A percentile compares a stretch with the other conserved stretches of the same genome.
phyloP scores from a whole-genome alignment of 2,113 vertebrate genomes.

The Trogon surrucura region DNA sequence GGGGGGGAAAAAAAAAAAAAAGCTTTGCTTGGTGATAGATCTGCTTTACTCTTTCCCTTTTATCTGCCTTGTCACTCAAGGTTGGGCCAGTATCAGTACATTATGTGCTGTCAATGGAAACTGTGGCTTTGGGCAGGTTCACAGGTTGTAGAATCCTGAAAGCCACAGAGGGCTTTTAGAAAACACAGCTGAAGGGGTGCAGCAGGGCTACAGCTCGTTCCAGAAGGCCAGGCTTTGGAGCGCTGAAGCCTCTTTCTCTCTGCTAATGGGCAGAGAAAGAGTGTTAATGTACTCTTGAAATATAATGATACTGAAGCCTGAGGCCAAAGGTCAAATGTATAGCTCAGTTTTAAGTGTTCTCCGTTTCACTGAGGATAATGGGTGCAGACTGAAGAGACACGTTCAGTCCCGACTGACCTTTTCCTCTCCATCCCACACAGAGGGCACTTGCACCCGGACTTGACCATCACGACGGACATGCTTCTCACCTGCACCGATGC shows the following conservation, averaged over 20 bases:
- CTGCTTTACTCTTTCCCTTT: neutral
- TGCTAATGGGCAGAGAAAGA: neutral
- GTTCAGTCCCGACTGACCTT: neutral
- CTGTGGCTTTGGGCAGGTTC: neutral
- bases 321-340: neutral
- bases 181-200: neutral
- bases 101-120: neutral
- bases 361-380: neutral
- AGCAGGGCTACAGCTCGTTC: neutral
- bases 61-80: neutral
- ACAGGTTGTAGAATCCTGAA: neutral
- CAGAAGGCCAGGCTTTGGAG: neutral
- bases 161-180: neutral
- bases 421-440: neutral
- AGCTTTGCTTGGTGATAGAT: neutral
- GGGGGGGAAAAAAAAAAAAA: no score
- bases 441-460: neutral
- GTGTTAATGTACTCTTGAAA: neutral
- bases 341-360: neutral
- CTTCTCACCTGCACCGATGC: neutral
- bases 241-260: neutral
- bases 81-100: neutral
- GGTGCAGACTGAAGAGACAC: neutral
- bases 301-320: neutral
- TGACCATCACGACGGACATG: neutral